phyloP scores from a whole-genome alignment of 2,113 vertebrate species.

The Antechinus stuartii region DNA sequence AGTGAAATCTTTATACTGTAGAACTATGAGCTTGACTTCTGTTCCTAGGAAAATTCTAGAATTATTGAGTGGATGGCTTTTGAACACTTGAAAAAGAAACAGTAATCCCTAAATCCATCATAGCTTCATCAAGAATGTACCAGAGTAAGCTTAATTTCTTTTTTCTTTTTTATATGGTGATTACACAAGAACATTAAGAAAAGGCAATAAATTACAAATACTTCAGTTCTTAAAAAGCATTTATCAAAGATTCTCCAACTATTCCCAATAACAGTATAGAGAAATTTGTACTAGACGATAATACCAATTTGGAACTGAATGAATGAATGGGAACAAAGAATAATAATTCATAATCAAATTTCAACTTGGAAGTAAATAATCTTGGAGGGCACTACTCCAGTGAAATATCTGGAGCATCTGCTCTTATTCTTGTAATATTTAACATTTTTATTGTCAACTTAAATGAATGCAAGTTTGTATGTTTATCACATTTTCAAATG shows the following conservation, averaged over 20 bases:
- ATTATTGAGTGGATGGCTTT: neutral
- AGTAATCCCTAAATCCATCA: neutral
- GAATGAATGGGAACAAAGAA: neutral
- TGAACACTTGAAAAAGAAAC: neutral
- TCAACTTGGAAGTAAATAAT: neutral
- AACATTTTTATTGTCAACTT: neutral
- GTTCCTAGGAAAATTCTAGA: neutral
- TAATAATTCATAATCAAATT: neutral
- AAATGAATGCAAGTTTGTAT: neutral
- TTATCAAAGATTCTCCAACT: neutral
- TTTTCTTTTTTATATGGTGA: neutral
- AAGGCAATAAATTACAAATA: neutral
- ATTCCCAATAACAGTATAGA: neutral
- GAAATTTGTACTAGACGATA: neutral
- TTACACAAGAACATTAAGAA: neutral
- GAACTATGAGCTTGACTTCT: neutral
- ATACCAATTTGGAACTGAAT: neutral
- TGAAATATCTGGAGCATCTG: neutral
- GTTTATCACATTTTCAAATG: neutral
- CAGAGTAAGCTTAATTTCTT: neutral
- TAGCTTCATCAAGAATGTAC: neutral
- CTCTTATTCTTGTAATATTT: neutral
- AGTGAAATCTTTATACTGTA: neutral
- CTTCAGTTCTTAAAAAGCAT: neutral
- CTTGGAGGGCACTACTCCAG: neutral